These are phyloP conservation scores for Takifugu bimaculatus DNA, from an alignment of 2,113 vertebrate species.

Conservation along the genomic window DNA sequence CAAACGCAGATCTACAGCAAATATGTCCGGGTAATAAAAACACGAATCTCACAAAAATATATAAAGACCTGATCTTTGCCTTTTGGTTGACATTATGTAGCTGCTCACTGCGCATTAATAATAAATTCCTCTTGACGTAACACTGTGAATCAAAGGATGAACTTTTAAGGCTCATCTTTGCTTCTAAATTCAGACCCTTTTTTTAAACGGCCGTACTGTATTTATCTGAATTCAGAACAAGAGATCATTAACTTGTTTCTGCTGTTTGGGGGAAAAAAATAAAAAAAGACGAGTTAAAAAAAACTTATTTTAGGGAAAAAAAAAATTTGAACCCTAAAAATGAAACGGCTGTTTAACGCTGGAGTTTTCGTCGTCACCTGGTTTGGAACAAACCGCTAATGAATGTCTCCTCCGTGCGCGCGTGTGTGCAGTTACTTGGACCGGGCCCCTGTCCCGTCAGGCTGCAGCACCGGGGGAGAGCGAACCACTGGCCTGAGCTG, in stretches of 20 bases:
- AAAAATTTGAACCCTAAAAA: not conserved
- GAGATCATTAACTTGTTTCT: not conserved
- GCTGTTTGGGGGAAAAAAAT: not conserved
- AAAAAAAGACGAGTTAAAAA: no score
- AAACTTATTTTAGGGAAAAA: no score
- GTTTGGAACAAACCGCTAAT: no score
- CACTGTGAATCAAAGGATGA: not conserved
- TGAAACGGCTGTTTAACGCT: no score
- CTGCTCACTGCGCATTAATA: no score
- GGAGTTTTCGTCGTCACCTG: no score
- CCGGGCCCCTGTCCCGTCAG: constrained; percentile 64
- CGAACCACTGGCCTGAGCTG: constrained; percentile 77
- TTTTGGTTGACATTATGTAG: no score
- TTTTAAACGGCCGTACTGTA: not conserved
- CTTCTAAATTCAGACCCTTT: not conserved
- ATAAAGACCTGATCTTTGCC: no score
- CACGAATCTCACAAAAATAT: no score
- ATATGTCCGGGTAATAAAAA: no score
- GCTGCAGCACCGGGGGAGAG: constrained; percentile 77
- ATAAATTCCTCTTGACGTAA: not conserved
- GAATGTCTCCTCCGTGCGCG: no score
- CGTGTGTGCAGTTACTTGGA: constrained; percentile 34
- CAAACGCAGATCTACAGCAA: no score
- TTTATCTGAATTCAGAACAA: not conserved
- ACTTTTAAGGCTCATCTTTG: not conserved